Evolutionary conservation across 2,888 invertebrate species (phyloP), one percentile per base, ranked within the genome.

Genomic region (Lamellibrachia columna): DNA sequence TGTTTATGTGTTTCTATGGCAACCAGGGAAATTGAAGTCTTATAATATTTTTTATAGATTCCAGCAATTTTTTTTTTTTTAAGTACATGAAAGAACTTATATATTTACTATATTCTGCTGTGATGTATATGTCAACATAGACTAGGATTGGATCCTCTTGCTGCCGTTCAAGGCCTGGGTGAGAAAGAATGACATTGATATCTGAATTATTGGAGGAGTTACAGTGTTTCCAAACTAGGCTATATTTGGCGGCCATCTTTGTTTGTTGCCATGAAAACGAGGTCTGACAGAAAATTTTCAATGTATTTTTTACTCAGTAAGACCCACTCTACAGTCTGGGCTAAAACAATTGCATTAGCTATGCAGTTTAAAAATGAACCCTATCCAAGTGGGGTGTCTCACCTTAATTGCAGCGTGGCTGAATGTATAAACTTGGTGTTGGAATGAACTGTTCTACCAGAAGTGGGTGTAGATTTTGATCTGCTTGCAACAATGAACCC

Each of bases 31-130:
- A 55, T 1, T 55, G 55, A 55, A 7, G 55, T 55, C 8, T 9
- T 58, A 53, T 11, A 53, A n/a, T 92, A n/a, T 91, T 53, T 52
- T 91, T 55, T 3, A 91, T 40, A 2, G 22, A 92, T 92, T 92
- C 53, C 75, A 75, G 1, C 22, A 40, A 40, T 40, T 40, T 40
- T 1, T 22, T 75, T 93, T 92, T 92, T n/a, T 28, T 75, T 15
- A 75, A 15, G 15, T 75, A n/a, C 75, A 22, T 75, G 75, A 22
- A 60, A 60, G 15, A 60, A 22, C 11, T 15, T 60, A 22, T 60
- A 11, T 60, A 15, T 75, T 55, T 22, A n/a, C n/a, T 11, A n/a
- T 22, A 75, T 75, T 75, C 75, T 22, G 75, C n/a, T 22, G 22
- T 60, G 3, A 75, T 75, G 75, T 75, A 75, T 75, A 22, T 22